These are phyloP conservation scores for Rhombomys opimus DNA, from an alignment of 2,113 vertebrate species.

Conservation along the genomic window DNA sequence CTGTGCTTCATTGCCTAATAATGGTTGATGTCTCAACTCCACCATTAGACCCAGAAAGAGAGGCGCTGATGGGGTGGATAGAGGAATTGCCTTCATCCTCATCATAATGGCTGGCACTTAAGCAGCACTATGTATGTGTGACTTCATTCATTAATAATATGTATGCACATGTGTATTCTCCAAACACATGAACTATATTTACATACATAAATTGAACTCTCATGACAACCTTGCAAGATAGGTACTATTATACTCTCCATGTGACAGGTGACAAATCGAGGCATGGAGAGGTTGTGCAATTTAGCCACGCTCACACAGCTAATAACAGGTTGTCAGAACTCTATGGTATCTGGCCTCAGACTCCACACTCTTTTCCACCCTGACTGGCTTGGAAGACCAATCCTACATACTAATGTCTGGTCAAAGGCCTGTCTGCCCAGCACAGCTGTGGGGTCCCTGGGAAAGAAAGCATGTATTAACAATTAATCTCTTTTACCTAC, in stretches of 20 bases:
- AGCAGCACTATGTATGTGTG: not conserved
- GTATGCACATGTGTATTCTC: not conserved
- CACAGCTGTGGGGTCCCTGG: not conserved
- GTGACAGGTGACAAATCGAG: slow-evolving; percentile 42
- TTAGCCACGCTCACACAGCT: not conserved
- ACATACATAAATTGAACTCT: slow-evolving; percentile 7
- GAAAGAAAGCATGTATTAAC: not conserved
- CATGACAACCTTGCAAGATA: not conserved
- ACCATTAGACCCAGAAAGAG: not conserved
- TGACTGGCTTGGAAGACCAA: not conserved
- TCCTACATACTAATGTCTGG: not conserved
- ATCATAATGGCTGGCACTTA: not conserved
- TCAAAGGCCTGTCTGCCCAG: not conserved
- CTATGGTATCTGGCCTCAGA: not conserved
- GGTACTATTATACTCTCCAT: not conserved
- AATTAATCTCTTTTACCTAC: not conserved
- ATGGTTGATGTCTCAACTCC: not conserved
- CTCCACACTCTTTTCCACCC: not conserved
- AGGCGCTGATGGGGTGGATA: not conserved
- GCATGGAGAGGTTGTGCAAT: not conserved
- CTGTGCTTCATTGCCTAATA: not conserved
- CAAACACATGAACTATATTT: not conserved
- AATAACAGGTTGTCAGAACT: not conserved
- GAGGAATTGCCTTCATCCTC: not conserved
- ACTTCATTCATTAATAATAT: not conserved